Conservation (phyloP, 2,888 invertebrate genomes). For the Polyommatus icarus region DNA sequence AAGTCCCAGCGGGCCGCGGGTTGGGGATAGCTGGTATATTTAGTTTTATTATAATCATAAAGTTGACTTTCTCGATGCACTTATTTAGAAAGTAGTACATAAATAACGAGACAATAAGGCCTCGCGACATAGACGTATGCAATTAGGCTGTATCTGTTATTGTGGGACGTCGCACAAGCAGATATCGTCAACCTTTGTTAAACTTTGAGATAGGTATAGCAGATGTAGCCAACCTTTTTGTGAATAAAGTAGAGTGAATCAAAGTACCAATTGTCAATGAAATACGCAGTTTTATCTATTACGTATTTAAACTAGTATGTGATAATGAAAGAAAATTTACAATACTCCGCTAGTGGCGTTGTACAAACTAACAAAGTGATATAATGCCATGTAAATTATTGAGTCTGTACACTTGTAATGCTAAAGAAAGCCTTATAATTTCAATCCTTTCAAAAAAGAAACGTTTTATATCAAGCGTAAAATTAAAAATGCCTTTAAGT, state of each 20-base stretch:
- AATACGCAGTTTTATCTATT: neutral
- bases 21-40: neutral
- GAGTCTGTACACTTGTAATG: neutral
- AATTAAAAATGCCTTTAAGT: neutral
- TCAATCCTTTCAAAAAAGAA: neutral
- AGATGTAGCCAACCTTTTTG: neutral
- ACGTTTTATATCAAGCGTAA: neutral
- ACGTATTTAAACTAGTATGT: neutral
- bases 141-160: slow-evolving; percentile 20
- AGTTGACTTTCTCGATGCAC: slow-evolving; percentile 26
- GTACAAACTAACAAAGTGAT: neutral
- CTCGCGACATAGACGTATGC: slow-evolving; percentile 1
- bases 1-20: no score
- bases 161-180: neutral
- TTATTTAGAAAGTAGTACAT: slow-evolving; percentile 27
- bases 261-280: neutral
- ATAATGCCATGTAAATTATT: neutral
- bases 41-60: slow-evolving; percentile 30
- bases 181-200: slow-evolving; percentile 2
- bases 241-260: neutral
- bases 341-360: neutral
- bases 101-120: slow-evolving; percentile 14
- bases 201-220: neutral
- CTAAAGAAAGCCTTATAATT: neutral
- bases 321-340: slow-evolving; percentile 5